Conservation (phyloP, 2,797 vertebrate genomes). For the Loris lydekkerianus region DNA sequence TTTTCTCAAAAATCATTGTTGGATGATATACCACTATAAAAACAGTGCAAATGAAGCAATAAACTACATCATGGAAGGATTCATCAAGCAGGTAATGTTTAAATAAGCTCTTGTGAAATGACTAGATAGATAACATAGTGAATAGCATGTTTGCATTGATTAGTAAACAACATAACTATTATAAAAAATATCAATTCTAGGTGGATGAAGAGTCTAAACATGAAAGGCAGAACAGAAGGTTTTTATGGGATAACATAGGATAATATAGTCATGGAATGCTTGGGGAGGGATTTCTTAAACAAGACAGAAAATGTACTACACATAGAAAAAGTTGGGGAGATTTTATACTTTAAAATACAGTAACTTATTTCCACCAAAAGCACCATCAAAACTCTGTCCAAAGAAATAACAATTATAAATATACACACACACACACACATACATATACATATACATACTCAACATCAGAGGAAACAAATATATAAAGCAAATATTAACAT, state of each 20-base stretch:
- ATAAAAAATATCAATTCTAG: not conserved
- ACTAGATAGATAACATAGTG: not conserved
- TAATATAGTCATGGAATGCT: not conserved
- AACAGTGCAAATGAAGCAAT: not conserved
- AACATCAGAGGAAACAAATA: not conserved
- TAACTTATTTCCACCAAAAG: constrained; percentile 18
- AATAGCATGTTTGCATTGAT: not conserved
- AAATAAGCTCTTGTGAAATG: not conserved
- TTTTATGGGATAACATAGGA: not conserved
- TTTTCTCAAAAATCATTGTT: not conserved
- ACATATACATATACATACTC: too few species aligned
- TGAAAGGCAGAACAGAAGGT: not conserved
- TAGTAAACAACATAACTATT: not conserved
- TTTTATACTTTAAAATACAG: constrained; percentile 18
- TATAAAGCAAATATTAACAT: not conserved
- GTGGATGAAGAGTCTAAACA: not conserved
- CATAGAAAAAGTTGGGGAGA: not conserved
- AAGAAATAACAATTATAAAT: too few species aligned
- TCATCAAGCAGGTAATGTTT: not conserved
- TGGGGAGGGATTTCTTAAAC: not conserved
- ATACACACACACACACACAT: too few species aligned
- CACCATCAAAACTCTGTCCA: not conserved
- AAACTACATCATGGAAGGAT: not conserved
- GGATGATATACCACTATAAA: not conserved
- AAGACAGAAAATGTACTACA: not conserved